Conservation (phyloP, 1,140 invertebrate species). For the Sitophilus oryzae region DNA sequence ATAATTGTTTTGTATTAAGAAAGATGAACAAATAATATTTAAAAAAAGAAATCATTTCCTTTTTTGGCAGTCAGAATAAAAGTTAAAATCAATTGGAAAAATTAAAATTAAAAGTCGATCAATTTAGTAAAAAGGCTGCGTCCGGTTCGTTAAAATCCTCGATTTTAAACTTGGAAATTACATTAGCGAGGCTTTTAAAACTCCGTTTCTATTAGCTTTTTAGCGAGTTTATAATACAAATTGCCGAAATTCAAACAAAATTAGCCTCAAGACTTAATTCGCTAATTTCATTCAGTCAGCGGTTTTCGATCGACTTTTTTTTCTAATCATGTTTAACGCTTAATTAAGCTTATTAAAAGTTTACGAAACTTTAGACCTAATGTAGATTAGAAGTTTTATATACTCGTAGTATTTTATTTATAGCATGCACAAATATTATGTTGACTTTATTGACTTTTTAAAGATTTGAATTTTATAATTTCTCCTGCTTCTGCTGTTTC, state of each 20-base stretch:
- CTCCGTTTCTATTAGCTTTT: conserved; percentile 10
- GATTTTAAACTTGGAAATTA: conserved; percentile 12
- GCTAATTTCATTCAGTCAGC: conserved; percentile 10
- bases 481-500: too few species aligned
- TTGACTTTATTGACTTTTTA: too few species aligned
- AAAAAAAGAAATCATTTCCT: too few species aligned
- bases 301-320: conserved; percentile 8
- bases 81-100: not conserved
- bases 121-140: not conserved
- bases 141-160: conserved; percentile 12
- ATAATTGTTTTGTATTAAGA: too few species aligned
- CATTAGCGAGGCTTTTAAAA: conserved; percentile 9
- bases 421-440: too few species aligned
- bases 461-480: too few species aligned
- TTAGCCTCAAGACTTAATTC: conserved; percentile 13
- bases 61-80: too few species aligned
- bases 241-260: conserved; percentile 16
- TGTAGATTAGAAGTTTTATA: too few species aligned
- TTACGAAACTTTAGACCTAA: not conserved
- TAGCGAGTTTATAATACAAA: conserved; percentile 19
- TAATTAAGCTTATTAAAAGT: conserved; percentile 3
- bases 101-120: conserved; percentile 5
- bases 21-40: too few species aligned
- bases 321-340: conserved; percentile 7
- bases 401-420: too few species aligned